Conservation (phyloP, 1,140 invertebrate species). For the Diploscapter pachys region DNA sequence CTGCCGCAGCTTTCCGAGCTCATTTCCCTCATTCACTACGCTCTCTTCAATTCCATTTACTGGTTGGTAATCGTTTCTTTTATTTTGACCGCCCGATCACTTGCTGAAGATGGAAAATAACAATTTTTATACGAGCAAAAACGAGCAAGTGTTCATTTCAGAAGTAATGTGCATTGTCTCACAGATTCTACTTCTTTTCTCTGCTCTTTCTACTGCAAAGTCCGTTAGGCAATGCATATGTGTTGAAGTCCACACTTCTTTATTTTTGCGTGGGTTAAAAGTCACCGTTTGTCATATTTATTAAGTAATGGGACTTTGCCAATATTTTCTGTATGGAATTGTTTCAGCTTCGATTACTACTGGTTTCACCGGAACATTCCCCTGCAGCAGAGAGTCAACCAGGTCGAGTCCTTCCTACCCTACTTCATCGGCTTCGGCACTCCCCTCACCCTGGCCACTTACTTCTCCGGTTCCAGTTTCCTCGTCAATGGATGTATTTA, state of each 20-base stretch:
- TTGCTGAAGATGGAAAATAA: no score
- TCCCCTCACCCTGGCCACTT: not conserved
- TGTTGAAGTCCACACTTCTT: not conserved
- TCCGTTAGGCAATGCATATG: no score
- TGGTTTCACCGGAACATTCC: slow-evolving; percentile 45
- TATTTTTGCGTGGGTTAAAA: not conserved
- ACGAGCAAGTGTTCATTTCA: no score
- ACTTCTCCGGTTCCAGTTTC: not conserved
- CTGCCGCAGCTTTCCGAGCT: slow-evolving; percentile 39
- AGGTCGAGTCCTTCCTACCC: slow-evolving; percentile 43
- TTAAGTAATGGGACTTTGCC: no score
- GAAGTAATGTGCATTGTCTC: no score
- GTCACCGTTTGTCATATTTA: not conserved
- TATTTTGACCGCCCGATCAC: not conserved
- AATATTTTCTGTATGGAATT: not conserved
- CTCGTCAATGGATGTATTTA: not conserved
- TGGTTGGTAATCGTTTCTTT: slow-evolving; percentile 13
- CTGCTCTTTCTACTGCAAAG: no score
- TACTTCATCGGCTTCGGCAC: slow-evolving; percentile 52
- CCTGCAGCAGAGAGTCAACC: slow-evolving; percentile 28
- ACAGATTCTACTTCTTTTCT: no score
- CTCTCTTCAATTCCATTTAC: slow-evolving; percentile 50
- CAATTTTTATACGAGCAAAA: no score
- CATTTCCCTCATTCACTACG: slow-evolving; percentile 46
- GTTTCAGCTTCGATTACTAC: slow-evolving; percentile 49